phyloP scores from a whole-genome alignment of 2,113 vertebrate species.

The Ciconia maguari region DNA sequence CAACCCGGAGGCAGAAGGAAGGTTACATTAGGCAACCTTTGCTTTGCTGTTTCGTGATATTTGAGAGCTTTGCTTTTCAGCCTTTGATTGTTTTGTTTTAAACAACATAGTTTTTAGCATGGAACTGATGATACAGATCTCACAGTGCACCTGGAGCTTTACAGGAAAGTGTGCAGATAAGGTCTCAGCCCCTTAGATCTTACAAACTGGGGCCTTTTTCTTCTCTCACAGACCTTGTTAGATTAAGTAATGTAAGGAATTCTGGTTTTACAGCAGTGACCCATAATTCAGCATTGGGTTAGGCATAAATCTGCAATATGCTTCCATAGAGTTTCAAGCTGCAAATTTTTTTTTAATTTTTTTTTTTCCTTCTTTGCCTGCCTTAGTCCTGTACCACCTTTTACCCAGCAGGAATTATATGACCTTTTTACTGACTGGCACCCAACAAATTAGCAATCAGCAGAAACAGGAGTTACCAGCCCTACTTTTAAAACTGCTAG shows the following conservation, averaged over 20 bases:
- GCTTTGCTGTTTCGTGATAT: neutral
- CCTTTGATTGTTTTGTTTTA: conserved; percentile 46
- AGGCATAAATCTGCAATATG: neutral
- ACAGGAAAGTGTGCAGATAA: conserved; percentile 27
- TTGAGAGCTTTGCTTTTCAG: conserved; percentile 31
- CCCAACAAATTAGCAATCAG: neutral
- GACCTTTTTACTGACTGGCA: neutral
- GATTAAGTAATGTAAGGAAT: conserved; percentile 23
- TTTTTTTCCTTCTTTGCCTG: neutral
- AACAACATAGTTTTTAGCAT: conserved; percentile 19
- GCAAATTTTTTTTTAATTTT: neutral
- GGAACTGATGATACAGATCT: conserved; percentile 42
- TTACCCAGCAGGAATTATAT: neutral
- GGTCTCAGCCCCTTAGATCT: conserved; percentile 31
- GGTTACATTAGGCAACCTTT: conserved; percentile 45
- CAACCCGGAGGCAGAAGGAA: neutral
- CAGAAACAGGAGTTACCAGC: neutral
- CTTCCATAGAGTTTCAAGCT: neutral
- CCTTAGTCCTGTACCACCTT: neutral
- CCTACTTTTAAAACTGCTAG: neutral
- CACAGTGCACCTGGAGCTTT: conserved; percentile 47
- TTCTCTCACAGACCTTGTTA: neutral
- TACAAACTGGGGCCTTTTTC: neutral
- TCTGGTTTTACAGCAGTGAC: conserved; percentile 19
- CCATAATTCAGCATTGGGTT: neutral